Conservation (phyloP, 2,888 invertebrate species). For the Caradrina kadenii region DNA sequence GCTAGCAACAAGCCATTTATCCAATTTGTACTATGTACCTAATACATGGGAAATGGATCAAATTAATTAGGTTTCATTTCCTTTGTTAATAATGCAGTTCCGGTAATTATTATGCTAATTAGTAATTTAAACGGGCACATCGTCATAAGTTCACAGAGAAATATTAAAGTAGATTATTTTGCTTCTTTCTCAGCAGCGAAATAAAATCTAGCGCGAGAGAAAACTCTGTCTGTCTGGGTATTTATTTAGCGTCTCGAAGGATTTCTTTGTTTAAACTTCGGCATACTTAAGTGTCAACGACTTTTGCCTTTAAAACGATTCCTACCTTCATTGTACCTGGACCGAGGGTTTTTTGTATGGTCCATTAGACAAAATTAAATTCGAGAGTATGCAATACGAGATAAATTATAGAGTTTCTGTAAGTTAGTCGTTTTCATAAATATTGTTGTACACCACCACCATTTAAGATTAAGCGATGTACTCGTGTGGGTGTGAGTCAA, state of each 20-base stretch:
- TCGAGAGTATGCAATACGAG: conserved; percentile 4
- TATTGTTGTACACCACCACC: conserved; percentile 9
- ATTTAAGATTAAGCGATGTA: conserved; percentile 11
- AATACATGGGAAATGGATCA: conserved; percentile 35
- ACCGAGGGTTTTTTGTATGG: conserved; percentile 16
- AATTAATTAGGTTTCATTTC: conserved; percentile 60
- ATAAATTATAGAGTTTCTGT: conserved; percentile 16
- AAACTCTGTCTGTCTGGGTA: conserved; percentile 9
- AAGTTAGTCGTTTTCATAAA: conserved; percentile 10
- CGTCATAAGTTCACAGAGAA: conserved; percentile 7
- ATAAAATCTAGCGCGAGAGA: background rate
- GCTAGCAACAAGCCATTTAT: conserved; percentile 15
- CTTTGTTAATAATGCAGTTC: conserved; percentile 54
- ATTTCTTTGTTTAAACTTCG: conserved; percentile 51
- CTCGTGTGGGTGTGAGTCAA: conserved; percentile 15
- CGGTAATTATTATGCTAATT: conserved; percentile 51
- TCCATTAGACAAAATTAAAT: conserved; percentile 15
- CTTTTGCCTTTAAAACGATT: conserved; percentile 41
- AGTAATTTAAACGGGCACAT: conserved; percentile 31
- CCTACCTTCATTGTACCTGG: conserved; percentile 17
- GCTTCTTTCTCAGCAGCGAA: background rate
- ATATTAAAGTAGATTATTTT: background rate
- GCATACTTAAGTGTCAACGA: conserved; percentile 41
- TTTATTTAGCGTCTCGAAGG: conserved; percentile 32
- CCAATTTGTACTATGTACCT: background rate